Base-by-base conservation (phyloP, 2,797 vertebrate genomes). In the Dromococcyx pavoninus region DNA sequence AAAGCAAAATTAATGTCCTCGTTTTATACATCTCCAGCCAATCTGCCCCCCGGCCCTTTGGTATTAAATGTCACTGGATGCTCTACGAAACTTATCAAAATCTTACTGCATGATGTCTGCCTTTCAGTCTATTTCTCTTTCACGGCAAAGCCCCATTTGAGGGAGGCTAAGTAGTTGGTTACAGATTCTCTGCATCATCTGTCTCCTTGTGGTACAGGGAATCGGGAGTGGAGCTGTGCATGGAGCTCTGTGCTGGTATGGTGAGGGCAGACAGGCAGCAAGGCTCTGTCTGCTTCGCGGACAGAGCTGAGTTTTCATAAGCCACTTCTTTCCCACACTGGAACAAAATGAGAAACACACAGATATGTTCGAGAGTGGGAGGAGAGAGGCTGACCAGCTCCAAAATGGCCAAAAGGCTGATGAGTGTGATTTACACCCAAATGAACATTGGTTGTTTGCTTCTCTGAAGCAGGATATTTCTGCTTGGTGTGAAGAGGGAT, bases 141-240 rank as follows among this genome's bases (percentile, higher is more conserved):
- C 21, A 9, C 6, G 33, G 32, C 46, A 83, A 80, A 79, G 10
- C 32, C 64, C 30, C 5, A 0, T n/a, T 0, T 24, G 33, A 58
- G 39, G 7, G 21, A 86, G 32, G 6, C 65, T 50, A 15, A 5
- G 64, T 51, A 53, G 51, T 0, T 30, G 13, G 24, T 72, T 61
- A 8, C 57, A 5, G n/a, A 64, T 76, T 19, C 71, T 64, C 41
- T n/a, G 22, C 8, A 9, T 44, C 46, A 53, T 60, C 62, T 80
- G 35, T 33, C 14, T 44, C 58, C 76, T 58, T 0, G 0, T 8
- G 2, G 35, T 2, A 9, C 16, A 13, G 60, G n/a, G 51, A 70
- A 73, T 44, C 22, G 13, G 17, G 35, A 61, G 50, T 2, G 2
- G 53, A 91, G 39, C 46, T 11, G 10, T 21, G 43, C 30, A 13